Conservation (phyloP, 2,888 invertebrate species). For the Lasioglossum lativentre region DNA sequence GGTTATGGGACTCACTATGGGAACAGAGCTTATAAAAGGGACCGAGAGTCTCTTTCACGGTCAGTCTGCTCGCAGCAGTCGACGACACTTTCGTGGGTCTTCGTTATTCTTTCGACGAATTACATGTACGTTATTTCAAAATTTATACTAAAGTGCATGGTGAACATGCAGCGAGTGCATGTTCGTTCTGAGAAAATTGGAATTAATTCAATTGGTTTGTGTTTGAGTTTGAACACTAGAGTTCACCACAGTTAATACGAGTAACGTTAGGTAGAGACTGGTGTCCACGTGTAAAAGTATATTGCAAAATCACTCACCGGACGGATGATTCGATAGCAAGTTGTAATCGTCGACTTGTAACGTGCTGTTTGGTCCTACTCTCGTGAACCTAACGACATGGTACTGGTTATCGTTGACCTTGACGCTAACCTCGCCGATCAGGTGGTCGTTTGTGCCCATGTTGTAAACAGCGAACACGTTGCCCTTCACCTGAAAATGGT, state of each 20-base stretch:
- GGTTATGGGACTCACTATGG: constrained; percentile 39
- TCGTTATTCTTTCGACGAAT: neutral
- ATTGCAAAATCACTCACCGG: constrained; percentile 87
- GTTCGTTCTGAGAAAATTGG: neutral
- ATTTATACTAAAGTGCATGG: neutral
- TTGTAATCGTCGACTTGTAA: constrained; percentile 96
- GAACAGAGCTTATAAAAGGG: constrained; percentile 52
- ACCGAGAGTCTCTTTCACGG: neutral
- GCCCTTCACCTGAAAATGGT: constrained; percentile 91
- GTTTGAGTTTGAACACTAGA: neutral
- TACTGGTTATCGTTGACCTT: constrained; percentile 97
- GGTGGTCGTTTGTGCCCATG: constrained; percentile 96
- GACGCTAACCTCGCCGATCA: constrained; percentile 95
- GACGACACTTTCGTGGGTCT: neutral
- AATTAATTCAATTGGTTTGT: neutral
- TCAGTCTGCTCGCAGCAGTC: constrained; percentile 33
- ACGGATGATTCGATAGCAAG: constrained; percentile 93
- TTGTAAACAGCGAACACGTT: constrained; percentile 97
- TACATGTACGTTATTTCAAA: neutral
- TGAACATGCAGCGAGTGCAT: neutral
- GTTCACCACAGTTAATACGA: neutral
- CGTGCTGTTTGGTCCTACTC: constrained; percentile 95
- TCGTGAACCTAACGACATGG: constrained; percentile 95
- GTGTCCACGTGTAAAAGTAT: neutral
- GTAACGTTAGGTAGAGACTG: neutral